A percentile compares a stretch with the other conserved stretches of the same genome.
These are phyloP conservation scores for Homarus gammarus DNA, from an alignment of 2,888 invertebrate species.

Conservation along the genomic window DNA sequence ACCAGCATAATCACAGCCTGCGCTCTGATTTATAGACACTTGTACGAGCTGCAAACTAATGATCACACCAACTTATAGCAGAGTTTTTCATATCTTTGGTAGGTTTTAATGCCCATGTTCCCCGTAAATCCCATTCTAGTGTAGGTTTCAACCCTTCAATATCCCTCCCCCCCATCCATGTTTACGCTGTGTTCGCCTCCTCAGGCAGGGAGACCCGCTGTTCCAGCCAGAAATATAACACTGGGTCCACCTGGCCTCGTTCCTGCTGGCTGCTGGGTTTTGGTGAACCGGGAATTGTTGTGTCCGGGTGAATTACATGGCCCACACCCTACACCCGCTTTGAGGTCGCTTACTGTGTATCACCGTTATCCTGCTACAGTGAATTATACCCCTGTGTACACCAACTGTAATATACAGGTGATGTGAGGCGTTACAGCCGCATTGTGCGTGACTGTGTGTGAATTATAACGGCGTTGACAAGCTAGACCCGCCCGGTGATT, in stretches of 20 bases:
- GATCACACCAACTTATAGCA: neutral
- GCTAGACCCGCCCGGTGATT: neutral
- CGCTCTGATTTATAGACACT: neutral
- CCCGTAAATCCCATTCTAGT: neutral
- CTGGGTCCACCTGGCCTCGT: too few relatives aligned
- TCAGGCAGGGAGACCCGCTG: neutral
- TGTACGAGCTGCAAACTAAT: constrained; percentile 15
- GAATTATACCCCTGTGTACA: too few relatives aligned
- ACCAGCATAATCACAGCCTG: neutral
- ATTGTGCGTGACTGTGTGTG: too few relatives aligned
- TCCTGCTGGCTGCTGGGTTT: neutral
- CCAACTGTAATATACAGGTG: too few relatives aligned
- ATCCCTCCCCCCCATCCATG: neutral
- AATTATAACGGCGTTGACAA: too few relatives aligned
- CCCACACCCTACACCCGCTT: neutral
- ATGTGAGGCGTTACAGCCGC: too few relatives aligned
- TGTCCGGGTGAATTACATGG: neutral
- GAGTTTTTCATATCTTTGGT: neutral
- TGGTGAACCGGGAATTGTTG: neutral
- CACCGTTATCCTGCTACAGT: too few relatives aligned
- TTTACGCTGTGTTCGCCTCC: neutral
- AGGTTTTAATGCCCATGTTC: neutral
- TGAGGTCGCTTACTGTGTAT: neutral
- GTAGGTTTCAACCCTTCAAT: constrained; percentile 1
- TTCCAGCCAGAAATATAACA: neutral